Conservation (phyloP, 2,113 vertebrate species). For the Carassius gibelio region DNA sequence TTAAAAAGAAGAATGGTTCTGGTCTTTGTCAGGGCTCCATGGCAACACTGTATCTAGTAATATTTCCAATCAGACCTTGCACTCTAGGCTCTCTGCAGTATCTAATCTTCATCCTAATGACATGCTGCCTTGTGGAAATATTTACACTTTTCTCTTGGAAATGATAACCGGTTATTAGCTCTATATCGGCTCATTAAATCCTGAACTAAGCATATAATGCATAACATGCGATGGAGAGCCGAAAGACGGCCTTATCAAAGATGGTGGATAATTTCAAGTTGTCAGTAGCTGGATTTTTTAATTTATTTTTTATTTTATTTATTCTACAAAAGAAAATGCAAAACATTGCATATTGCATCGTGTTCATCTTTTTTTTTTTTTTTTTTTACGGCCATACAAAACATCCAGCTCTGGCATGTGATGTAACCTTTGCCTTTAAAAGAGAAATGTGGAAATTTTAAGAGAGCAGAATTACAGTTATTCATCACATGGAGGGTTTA, state of each 20-base stretch:
- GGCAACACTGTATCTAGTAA: conserved; percentile 43
- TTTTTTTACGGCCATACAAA: not conserved
- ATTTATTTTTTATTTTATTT: too few relatives aligned
- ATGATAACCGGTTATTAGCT: conserved; percentile 31
- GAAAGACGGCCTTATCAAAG: too few relatives aligned
- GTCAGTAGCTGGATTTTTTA: too few relatives aligned
- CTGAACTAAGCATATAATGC: too few relatives aligned
- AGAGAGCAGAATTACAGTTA: conserved; percentile 67
- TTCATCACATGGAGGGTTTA: conserved; percentile 73
- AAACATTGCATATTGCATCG: not conserved
- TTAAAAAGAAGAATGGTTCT: conserved; percentile 4
- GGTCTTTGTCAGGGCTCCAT: conserved; percentile 28
- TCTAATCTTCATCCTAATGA: conserved; percentile 55
- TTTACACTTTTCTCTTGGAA: conserved; percentile 65
- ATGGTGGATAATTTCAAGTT: too few relatives aligned
- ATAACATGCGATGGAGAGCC: too few relatives aligned
- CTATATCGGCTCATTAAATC: too few relatives aligned
- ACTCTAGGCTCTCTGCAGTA: conserved; percentile 10
- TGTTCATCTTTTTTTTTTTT: not conserved
- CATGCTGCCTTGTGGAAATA: conserved; percentile 62
- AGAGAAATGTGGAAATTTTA: conserved; percentile 44
- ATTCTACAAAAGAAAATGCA: not conserved
- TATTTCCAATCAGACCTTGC: conserved; percentile 39
- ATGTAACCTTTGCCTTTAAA: conserved; percentile 5
- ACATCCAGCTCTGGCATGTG: not conserved